Percentiles rank a stretch among this genome's conserved stretches.
phyloP scores from a whole-genome alignment of 2,888 invertebrate species.

The Phyto melanocephala region DNA sequence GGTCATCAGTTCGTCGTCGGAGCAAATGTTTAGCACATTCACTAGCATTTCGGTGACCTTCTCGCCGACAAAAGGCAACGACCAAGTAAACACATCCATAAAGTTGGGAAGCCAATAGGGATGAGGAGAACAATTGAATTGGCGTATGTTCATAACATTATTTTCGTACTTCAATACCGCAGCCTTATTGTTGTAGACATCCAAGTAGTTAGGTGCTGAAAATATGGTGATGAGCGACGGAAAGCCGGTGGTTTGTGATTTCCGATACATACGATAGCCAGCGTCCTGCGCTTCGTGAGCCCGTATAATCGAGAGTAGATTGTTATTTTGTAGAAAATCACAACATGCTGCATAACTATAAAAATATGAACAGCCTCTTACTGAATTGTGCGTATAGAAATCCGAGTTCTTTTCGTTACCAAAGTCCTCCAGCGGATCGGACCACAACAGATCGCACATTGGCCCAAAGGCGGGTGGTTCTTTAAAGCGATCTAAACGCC shows the following conservation, averaged over 20 bases:
- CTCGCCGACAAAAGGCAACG: slow-evolving; percentile 99
- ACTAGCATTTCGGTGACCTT: slow-evolving; percentile 99
- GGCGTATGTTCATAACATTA: slow-evolving; percentile 99
- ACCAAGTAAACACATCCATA: slow-evolving; percentile 99
- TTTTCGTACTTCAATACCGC: slow-evolving; percentile 99
- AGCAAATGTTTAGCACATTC: slow-evolving; percentile 99
- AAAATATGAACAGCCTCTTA: slow-evolving; percentile 99
- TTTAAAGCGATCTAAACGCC: slow-evolving; percentile 98
- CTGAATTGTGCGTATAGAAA: slow-evolving; percentile 99
- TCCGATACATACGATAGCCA: slow-evolving; percentile 98
- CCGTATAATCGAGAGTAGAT: slow-evolving; percentile 98
- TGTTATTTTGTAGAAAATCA: slow-evolving; percentile 99
- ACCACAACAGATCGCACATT: slow-evolving; percentile 99
- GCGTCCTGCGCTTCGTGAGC: slow-evolving; percentile 99
- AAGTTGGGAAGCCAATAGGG: slow-evolving; percentile 99
- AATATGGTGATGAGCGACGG: slow-evolving; percentile 99
- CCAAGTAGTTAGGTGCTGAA: slow-evolving; percentile 99
- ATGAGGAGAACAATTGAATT: slow-evolving; percentile 99
- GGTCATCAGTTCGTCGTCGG: slow-evolving; percentile 98
- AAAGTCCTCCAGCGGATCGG: slow-evolving; percentile 99
- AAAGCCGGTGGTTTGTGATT: slow-evolving; percentile 99
- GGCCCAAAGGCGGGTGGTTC: slow-evolving; percentile 99
- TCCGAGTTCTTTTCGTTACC: slow-evolving; percentile 98
- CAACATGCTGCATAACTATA: slow-evolving; percentile 99
- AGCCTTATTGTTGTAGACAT: slow-evolving; percentile 99